Base-by-base conservation (phyloP, 2,888 invertebrate genomes). In the Agelastica alni region DNA sequence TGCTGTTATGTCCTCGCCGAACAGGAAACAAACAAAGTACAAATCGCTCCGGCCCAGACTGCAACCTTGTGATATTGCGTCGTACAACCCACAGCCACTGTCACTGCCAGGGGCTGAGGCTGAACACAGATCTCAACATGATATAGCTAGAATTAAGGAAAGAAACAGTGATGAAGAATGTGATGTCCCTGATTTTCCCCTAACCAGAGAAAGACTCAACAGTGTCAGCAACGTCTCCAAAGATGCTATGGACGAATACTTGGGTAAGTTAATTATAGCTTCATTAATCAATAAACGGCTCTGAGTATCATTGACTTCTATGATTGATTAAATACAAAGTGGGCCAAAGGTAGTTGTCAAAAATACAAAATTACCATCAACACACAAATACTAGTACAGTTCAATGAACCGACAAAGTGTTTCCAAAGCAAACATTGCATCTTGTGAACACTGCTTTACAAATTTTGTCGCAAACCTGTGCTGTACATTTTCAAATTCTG, bases 191-290 rank as follows among this genome's bases (percentile, higher is more conserved):
- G 69, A 69, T 63, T 70, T 72, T 62, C 70, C 71, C 32, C 59
- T 74, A 39, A 69, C 74, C 5, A 78, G 88, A 45, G 87, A 88
- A 71, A 81, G 88, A 42, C 84, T 88, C 18, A 85, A 86, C 65
- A 87, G 87, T 73, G 85, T 90, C 65, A 86, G 88, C 70, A 87
- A 87, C 65, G 86, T 90, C 70, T 89, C 89, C 73, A 88, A 89
- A 66, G 89, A 91, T 75, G 89, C 88, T 59, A 78, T 91, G 59
- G 90, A 90, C 73, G 91, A 90, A 76, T 91, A 91, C 74, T 79
- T 91, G 62, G 86, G 87, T 70, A 59, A 61, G 62, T 42, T 12
- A 17, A n/a, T 51, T 1, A n/a, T n/a, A n/a, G n/a, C n/a, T n/a
- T n/a, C n/a, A n/a, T n/a, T n/a, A n/a, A n/a, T n/a, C n/a, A n/a